Percentiles rank a stretch among this genome's conserved stretches.
These are phyloP conservation scores for Drosophila crucigera DNA, from an alignment of 2,888 invertebrate genomes.

Conservation along the genomic window DNA sequence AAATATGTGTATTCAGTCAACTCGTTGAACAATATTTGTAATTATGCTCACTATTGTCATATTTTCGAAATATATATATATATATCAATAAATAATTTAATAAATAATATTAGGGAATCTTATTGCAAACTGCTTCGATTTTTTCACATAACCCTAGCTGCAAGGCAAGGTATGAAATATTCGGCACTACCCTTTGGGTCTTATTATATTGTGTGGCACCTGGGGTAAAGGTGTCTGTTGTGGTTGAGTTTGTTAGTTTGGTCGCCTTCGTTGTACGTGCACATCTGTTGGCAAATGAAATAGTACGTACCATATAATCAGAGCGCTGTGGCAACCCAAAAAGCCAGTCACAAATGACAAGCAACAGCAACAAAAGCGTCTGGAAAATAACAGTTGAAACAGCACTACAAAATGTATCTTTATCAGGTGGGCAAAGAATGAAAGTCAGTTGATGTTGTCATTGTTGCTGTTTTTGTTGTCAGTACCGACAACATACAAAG, in stretches of 20 bases:
- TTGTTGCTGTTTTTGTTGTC: slow-evolving; percentile 14
- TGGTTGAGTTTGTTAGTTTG: neutral
- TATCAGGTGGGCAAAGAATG: slow-evolving; percentile 64
- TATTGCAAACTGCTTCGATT: too few relatives aligned
- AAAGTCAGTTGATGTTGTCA: slow-evolving; percentile 44
- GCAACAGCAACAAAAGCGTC: slow-evolving; percentile 35
- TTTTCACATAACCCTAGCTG: neutral
- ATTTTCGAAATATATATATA: too few relatives aligned
- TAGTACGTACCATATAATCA: slow-evolving; percentile 73
- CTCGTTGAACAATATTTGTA: neutral
- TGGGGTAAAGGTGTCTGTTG: neutral
- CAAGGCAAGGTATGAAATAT: neutral
- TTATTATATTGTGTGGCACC: neutral
- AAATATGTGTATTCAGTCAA: neutral
- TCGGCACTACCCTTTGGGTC: neutral
- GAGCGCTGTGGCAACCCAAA: slow-evolving; percentile 70
- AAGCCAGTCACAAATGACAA: slow-evolving; percentile 49
- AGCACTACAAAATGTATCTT: slow-evolving; percentile 53
- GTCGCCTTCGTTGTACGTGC: slow-evolving; percentile 45
- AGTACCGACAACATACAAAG: slow-evolving; percentile 32
- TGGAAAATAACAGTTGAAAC: slow-evolving; percentile 33
- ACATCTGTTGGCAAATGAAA: slow-evolving; percentile 69
- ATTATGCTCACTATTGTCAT: too few relatives aligned
- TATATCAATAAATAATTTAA: too few relatives aligned
- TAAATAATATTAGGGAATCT: neutral